These are phyloP conservation scores for Oryzias javanicus DNA, from an alignment of 2,113 vertebrate genomes.

Conservation along the genomic window DNA sequence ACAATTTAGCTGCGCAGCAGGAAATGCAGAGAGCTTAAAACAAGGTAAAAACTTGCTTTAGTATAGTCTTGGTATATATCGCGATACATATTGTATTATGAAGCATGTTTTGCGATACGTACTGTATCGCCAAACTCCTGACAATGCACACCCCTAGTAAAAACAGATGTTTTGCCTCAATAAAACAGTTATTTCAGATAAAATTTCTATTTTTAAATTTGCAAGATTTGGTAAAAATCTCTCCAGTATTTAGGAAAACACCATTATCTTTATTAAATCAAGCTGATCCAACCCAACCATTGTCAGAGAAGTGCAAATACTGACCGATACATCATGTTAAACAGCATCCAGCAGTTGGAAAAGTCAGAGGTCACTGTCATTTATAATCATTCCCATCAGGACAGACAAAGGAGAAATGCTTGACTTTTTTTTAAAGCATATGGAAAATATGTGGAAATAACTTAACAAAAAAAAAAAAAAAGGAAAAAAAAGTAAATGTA, in stretches of 20 bases:
- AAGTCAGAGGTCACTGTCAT: conserved; percentile 56
- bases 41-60: no score
- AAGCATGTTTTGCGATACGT: no score
- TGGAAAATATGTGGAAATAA: conserved; percentile 17
- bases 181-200: no score
- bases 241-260: conserved; percentile 47
- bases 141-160: no score
- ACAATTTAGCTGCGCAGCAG: no score
- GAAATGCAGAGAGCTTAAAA: no score
- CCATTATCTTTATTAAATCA: conserved; percentile 76
- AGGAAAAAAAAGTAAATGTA: conserved; percentile 34
- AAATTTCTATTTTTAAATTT: no score
- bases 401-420: conserved; percentile 50
- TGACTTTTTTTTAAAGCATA: conserved; percentile 33
- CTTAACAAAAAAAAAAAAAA: conserved; percentile 23
- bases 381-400: conserved; percentile 53
- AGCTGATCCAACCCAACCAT: conserved; percentile 60
- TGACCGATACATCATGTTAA: conserved; percentile 61
- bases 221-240: no score
- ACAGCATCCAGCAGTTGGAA: conserved; percentile 56
- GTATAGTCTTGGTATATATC: no score
- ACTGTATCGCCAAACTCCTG: no score
- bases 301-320: conserved; percentile 55
- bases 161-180: no score
- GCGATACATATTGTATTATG: no score